Evolutionary conservation across 2,888 invertebrate species (phyloP).

Genomic region (Drosophila pseudotalamancana): DNA sequence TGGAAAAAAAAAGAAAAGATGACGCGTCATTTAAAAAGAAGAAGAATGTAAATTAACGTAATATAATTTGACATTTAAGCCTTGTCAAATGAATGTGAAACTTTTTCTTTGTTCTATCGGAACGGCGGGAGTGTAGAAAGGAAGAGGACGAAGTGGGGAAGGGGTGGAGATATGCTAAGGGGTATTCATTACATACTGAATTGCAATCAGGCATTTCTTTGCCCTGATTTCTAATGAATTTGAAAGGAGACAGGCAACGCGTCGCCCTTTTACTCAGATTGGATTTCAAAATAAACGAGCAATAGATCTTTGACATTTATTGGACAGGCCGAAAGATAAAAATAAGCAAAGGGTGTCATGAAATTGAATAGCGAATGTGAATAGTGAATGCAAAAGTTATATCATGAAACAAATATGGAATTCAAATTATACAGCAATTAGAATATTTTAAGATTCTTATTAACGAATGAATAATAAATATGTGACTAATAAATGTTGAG

Average conservation of each 20-base stretch:
- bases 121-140: not conserved
- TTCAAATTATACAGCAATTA: no score
- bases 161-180: slow-evolving; percentile 22
- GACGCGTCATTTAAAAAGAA: slow-evolving; percentile 31
- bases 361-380: slow-evolving; percentile 11
- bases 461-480: no score
- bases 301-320: slow-evolving; percentile 61
- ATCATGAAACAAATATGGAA: no score
- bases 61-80: slow-evolving; percentile 71
- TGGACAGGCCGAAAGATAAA: slow-evolving; percentile 45
- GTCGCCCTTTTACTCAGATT: slow-evolving; percentile 39
- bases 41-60: slow-evolving; percentile 64
- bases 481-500: no score
- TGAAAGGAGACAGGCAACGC: slow-evolving; percentile 45
- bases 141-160: not conserved
- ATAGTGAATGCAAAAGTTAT: no score
- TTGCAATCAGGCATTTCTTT: slow-evolving; percentile 44
- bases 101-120: slow-evolving; percentile 29
- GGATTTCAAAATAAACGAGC: slow-evolving; percentile 48
- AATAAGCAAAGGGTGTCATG: slow-evolving; percentile 1
- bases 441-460: no score
- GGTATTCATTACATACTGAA: slow-evolving; percentile 51
- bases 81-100: slow-evolving; percentile 65
- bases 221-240: slow-evolving; percentile 56
- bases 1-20: slow-evolving; percentile 3